Percentiles rank a stretch among this genome's conserved stretches.
Evolutionary conservation across 2,797 vertebrate genomes (phyloP).

Genomic region (Malacoraja senta): DNA sequence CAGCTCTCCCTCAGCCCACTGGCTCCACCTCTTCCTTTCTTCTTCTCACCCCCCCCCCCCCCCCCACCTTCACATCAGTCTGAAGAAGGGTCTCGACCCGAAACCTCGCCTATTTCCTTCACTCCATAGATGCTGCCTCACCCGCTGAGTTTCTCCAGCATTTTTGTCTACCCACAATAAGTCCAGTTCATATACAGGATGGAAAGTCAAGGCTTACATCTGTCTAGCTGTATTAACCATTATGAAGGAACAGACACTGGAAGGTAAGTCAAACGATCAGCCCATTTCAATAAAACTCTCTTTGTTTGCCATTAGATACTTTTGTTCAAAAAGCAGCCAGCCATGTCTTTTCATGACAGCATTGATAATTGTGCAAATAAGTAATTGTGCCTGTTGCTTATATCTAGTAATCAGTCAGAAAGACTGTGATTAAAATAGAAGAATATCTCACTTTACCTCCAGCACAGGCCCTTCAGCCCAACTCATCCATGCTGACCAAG

Average conservation of each 20-base stretch:
- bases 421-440: not conserved
- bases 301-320: not conserved
- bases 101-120: too few species aligned
- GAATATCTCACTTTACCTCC: not conserved
- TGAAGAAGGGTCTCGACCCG: too few species aligned
- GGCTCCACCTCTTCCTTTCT: too few species aligned
- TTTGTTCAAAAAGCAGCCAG: not conserved
- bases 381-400: conserved; percentile 30
- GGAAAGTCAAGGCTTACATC: not conserved
- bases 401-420: conserved; percentile 7
- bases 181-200: not conserved
- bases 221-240: not conserved
- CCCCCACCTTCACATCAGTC: too few species aligned
- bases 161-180: not conserved
- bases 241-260: not conserved
- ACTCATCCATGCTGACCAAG: too few species aligned
- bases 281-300: not conserved
- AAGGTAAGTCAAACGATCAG: not conserved
- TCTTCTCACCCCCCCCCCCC: too few species aligned
- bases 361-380: conserved; percentile 6
- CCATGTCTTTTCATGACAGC: conserved; percentile 3
- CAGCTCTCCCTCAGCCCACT: too few species aligned
- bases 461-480: too few species aligned
- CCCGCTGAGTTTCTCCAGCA: too few species aligned
- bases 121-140: too few species aligned